Conservation (phyloP, 2,888 invertebrate species). For the Acleris laterana region DNA sequence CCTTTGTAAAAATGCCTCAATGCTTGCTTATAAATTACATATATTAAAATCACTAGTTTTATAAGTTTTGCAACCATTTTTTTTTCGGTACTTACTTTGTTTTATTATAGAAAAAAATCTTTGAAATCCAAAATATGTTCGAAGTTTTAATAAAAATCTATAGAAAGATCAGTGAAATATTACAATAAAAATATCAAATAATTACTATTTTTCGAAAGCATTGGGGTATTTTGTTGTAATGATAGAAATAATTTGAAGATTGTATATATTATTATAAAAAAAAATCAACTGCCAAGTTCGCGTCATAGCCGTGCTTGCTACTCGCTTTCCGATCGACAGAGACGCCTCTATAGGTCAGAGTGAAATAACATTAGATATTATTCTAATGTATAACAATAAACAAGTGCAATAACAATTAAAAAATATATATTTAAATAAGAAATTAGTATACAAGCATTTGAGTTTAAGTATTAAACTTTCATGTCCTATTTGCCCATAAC, state of each 20-base stretch:
- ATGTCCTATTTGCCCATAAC: no score
- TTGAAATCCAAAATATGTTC: no score
- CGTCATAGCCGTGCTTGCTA: slow-evolving; percentile 4
- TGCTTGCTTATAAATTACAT: slow-evolving; percentile 10
- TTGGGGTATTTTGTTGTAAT: slow-evolving; percentile 29
- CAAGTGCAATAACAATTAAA: no score
- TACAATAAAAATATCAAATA: neutral
- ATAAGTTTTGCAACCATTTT: no score
- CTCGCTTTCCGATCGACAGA: slow-evolving; percentile 6
- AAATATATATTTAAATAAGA: no score
- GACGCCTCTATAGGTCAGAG: neutral
- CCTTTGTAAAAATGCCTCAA: slow-evolving; percentile 34
- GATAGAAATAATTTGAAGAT: slow-evolving; percentile 24
- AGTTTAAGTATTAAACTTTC: no score
- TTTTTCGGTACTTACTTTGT: no score
- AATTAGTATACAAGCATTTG: no score
- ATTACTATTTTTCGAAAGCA: slow-evolving; percentile 9
- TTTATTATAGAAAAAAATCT: no score
- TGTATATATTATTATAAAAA: slow-evolving; percentile 33
- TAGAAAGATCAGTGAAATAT: neutral
- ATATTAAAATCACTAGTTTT: neutral
- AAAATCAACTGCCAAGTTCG: slow-evolving; percentile 51
- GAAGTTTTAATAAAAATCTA: no score
- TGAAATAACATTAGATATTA: neutral
- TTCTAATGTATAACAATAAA: no score